These are phyloP conservation scores for Eriosoma lanigerum DNA, from an alignment of 1,140 invertebrate species.

Conservation along the genomic window DNA sequence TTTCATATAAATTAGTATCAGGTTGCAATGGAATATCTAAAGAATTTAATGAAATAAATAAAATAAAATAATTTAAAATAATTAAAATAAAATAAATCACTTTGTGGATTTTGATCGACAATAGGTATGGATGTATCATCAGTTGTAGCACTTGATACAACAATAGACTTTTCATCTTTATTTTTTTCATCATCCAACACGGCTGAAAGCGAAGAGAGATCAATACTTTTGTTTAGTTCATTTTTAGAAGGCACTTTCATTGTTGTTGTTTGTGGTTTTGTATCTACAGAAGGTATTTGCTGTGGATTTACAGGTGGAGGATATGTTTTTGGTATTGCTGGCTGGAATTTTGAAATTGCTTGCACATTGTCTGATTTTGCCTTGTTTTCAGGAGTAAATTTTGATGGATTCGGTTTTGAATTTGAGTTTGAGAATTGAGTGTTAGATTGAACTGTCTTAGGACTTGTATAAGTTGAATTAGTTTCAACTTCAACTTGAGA, in stretches of 20 bases:
- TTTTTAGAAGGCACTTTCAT: not conserved
- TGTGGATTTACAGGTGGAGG: not conserved
- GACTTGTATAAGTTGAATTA: not conserved
- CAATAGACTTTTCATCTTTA: conserved; percentile 17
- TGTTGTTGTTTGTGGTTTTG: not conserved
- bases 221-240: conserved; percentile 6
- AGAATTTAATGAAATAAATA: not conserved
- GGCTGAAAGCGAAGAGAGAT: conserved; percentile 25
- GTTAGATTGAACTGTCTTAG: not conserved
- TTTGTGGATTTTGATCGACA: not conserved
- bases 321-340: not conserved
- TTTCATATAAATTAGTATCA: too few species aligned
- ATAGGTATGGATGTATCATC: not conserved
- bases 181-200: not conserved
- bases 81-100: conserved; percentile 9
- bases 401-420: not conserved
- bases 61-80: not conserved
- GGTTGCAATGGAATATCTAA: not conserved
- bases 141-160: not conserved
- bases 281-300: not conserved
- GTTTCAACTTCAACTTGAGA: not conserved
- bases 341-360: not conserved
- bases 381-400: not conserved
- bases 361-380: not conserved
- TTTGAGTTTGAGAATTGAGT: not conserved